These are phyloP conservation scores for Phycodurus eques DNA, from an alignment of 2,113 vertebrate species.

Conservation along the genomic window DNA sequence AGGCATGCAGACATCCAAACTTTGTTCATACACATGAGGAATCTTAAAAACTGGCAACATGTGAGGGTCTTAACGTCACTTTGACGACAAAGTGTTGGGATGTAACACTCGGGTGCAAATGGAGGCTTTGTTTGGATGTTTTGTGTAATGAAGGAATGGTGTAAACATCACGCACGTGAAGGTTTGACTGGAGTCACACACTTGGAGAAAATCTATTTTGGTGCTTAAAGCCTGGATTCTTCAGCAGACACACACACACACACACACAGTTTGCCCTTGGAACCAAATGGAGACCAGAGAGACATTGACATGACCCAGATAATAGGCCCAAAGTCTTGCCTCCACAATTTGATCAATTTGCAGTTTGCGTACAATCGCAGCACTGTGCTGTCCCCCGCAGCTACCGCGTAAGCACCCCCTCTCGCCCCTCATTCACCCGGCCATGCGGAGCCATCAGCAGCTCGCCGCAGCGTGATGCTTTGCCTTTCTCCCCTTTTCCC, in stretches of 20 bases:
- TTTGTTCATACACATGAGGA: neutral
- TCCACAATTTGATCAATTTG: slow-evolving; percentile 80
- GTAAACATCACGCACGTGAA: slow-evolving; percentile 54
- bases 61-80: slow-evolving; percentile 43
- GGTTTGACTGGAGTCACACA: slow-evolving; percentile 28
- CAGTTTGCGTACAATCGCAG: slow-evolving; percentile 63
- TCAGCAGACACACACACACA: slow-evolving; percentile 36
- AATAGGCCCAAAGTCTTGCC: slow-evolving; percentile 75
- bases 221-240: slow-evolving; percentile 28
- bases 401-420: slow-evolving; percentile 41
- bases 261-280: slow-evolving; percentile 41
- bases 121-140: slow-evolving; percentile 50
- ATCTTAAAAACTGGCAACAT: neutral
- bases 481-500: slow-evolving; percentile 66
- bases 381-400: slow-evolving; percentile 70
- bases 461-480: slow-evolving; percentile 53
- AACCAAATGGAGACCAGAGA: slow-evolving; percentile 71
- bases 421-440: slow-evolving; percentile 36
- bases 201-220: slow-evolving; percentile 19
- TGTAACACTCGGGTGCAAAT: slow-evolving; percentile 59
- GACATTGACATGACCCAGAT: slow-evolving; percentile 78
- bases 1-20: slow-evolving; percentile 14
- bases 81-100: slow-evolving; percentile 43
- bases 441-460: slow-evolving; percentile 56
- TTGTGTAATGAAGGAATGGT: slow-evolving; percentile 43